phyloP scores from a whole-genome alignment of 2,113 vertebrate species.

The Egretta garzetta region DNA sequence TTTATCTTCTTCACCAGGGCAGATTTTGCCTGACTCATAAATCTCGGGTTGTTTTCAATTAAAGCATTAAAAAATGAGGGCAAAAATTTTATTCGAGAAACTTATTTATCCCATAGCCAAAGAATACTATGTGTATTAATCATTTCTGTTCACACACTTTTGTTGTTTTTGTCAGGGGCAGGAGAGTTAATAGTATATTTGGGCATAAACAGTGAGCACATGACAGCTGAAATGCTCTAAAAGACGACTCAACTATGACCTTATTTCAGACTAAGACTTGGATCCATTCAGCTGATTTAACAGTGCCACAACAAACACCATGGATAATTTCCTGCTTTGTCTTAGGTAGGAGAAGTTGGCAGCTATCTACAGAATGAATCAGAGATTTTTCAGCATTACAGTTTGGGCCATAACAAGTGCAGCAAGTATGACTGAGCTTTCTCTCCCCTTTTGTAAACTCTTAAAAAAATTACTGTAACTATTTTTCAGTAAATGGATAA shows the following conservation, averaged over 20 bases:
- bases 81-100: neutral
- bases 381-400: neutral
- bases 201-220: neutral
- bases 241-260: neutral
- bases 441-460: neutral
- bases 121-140: neutral
- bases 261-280: neutral
- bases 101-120: neutral
- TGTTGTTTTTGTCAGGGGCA: neutral
- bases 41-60: neutral
- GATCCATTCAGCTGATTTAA: constrained; percentile 14
- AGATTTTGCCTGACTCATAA: neutral
- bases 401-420: neutral
- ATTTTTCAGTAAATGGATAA: neutral
- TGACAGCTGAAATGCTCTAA: neutral
- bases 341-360: constrained; percentile 13
- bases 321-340: constrained; percentile 28
- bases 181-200: neutral
- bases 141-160: neutral
- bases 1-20: neutral
- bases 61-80: neutral
- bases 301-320: neutral
- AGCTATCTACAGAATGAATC: neutral
- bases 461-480: neutral
- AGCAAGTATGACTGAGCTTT: neutral